Evolutionary conservation across 2,797 vertebrate species (phyloP).

Genomic region (Hoplostethus atlanticus): DNA sequence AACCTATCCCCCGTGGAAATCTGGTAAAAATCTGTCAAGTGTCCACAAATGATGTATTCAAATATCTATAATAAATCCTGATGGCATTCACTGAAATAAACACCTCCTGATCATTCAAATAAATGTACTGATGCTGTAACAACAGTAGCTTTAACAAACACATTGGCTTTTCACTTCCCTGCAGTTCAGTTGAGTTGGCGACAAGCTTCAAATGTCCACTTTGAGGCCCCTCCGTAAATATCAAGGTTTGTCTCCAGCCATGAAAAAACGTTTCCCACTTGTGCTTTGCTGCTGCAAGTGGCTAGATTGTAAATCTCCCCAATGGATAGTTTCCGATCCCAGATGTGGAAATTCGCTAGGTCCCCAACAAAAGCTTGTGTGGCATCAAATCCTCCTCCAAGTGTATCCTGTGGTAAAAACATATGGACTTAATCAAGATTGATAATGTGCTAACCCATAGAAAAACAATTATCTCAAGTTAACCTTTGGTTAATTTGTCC

Average conservation of each 20-base stretch:
- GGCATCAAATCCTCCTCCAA: slow-evolving; percentile 96
- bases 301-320: slow-evolving; percentile 96
- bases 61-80: slow-evolving; percentile 73
- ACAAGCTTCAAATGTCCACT: slow-evolving; percentile 98
- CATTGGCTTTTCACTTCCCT: slow-evolving; percentile 36
- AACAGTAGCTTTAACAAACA: slow-evolving; percentile 57
- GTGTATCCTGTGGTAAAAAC: slow-evolving; percentile 88
- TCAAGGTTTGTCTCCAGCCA: slow-evolving; percentile 96
- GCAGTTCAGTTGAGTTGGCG: slow-evolving; percentile 93
- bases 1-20: slow-evolving; percentile 59
- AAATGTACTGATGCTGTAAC: slow-evolving; percentile 53
- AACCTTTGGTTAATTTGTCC: slow-evolving; percentile 19
- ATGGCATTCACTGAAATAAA: slow-evolving; percentile 54
- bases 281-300: slow-evolving; percentile 95
- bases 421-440: slow-evolving; percentile 49
- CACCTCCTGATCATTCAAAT: slow-evolving; percentile 54
- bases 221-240: slow-evolving; percentile 95
- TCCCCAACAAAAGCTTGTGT: slow-evolving; percentile 97
- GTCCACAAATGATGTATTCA: slow-evolving; percentile 68
- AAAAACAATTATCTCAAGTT: slow-evolving; percentile 4
- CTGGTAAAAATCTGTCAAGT: slow-evolving; percentile 67
- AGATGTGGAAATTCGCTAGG: slow-evolving; percentile 97
- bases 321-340: slow-evolving; percentile 94
- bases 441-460: background rate
- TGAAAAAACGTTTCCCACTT: slow-evolving; percentile 94